Base-by-base conservation (phyloP, 2,888 invertebrate species). In the Eumacrocentrus americanus region DNA sequence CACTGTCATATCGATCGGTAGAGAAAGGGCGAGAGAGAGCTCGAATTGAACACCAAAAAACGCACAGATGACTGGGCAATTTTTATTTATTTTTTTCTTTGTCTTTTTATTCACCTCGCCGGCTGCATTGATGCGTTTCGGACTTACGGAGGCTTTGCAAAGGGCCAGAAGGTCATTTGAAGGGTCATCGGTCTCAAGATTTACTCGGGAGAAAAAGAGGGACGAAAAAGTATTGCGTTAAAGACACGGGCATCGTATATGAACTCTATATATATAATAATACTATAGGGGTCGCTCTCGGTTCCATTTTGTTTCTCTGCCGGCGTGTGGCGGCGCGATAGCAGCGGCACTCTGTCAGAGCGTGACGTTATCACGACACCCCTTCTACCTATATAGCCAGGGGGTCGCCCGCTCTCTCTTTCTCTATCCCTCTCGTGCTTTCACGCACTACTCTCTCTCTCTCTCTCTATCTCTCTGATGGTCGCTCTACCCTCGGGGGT, bases 321-420 rank as follows among this genome's bases (percentile, higher is more conserved):
- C 81, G 81, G 82, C 81, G 82, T 83, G 82, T 81, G 79, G 79
- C 79, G 78, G 78, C 74, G 80, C 82, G 83, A 83, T 83, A 83
- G 83, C 82, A 79, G 79, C 78, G 80, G 81, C 81, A 83, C 83
- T 83, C 83, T 83, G 83, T 83, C 83, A 83, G 81, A 81, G 72
- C 81, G 79, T 83, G 83, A 83, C 83, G 82, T 83, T 83, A 83
- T 83, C 83, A 79, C 77, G 78, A 78, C 79, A 77, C 77, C 78
- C 80, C 77, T 79, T 52, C 78, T 76, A 70, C 73, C 70, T 71
- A n/a, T n/a, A n/a, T n/a, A 70, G 70, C 67, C 67, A 69, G 69
- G 70, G 73, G 70, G 75, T 72, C 65, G 65, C 66, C 40, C 54
- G 52, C 40, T 38, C 60, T 18, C 60, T 44, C 50, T 34, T 50